Evolutionary conservation across 2,888 invertebrate species (phyloP).

Genomic region (Geotrupes spiniger): DNA sequence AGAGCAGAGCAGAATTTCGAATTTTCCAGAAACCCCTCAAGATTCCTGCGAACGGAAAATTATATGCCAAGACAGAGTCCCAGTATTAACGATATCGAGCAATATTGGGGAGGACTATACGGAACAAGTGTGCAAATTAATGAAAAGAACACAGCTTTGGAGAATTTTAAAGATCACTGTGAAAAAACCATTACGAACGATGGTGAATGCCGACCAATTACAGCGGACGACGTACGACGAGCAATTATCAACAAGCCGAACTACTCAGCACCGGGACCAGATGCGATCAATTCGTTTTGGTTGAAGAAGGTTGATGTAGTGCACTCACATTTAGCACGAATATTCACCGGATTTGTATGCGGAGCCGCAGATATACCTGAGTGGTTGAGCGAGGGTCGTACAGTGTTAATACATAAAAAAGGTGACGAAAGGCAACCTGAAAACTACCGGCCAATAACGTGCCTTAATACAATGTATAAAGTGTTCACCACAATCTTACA

Average conservation of each 20-base stretch:
- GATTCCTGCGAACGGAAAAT: background rate
- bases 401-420: no score
- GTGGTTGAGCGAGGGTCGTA: no score
- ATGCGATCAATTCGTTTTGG: conserved; percentile 10
- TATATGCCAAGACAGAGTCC: background rate
- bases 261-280: conserved; percentile 10
- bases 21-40: background rate
- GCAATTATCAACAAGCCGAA: conserved; percentile 6
- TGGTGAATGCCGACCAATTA: background rate
- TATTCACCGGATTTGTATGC: no score
- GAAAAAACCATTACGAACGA: background rate
- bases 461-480: no score
- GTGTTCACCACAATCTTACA: no score
- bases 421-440: no score
- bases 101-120: background rate
- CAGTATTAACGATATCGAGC: background rate
- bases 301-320: conserved; percentile 8
- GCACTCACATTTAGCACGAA: conserved; percentile 1
- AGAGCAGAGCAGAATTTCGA: background rate
- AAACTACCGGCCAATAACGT: no score
- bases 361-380: no score
- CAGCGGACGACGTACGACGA: background rate
- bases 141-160: background rate
- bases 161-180: background rate
- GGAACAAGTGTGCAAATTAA: background rate